A percentile compares a stretch with the other conserved stretches of the same genome.
These are phyloP conservation scores for Lytechinus variegatus DNA, from an alignment of 35 echinoderm and acorn worm species.

Conservation along the genomic window DNA sequence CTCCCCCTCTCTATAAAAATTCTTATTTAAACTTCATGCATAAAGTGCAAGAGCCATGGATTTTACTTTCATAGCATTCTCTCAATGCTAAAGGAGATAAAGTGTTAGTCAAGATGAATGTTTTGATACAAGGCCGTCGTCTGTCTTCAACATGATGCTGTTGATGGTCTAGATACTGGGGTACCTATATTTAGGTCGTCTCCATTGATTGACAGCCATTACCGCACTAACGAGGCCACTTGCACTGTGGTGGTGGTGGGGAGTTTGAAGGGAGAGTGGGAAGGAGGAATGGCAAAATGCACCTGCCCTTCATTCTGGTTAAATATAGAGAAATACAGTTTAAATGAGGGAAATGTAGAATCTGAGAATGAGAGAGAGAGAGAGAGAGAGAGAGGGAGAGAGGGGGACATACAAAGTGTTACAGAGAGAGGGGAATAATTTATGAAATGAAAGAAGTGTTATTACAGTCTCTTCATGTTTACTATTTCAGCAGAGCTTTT, in stretches of 20 bases:
- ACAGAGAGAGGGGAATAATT: neutral
- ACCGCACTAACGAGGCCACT: neutral
- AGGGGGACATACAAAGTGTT: neutral
- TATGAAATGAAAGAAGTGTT: no score
- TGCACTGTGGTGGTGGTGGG: neutral
- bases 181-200: neutral
- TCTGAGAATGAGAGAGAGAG: neutral
- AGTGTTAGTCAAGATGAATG: neutral
- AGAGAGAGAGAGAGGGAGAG: neutral
- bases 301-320: no score
- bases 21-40: neutral
- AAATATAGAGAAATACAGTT: neutral
- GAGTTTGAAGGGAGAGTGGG: neutral
- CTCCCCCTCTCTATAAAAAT: no score
- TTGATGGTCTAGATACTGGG: neutral
- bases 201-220: neutral
- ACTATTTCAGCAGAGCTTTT: no score
- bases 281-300: neutral
- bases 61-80: neutral
- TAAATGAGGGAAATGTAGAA: neutral
- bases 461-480: no score
- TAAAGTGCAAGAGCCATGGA: neutral
- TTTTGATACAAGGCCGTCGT: neutral
- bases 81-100: neutral
- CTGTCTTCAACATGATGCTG: neutral